These are phyloP conservation scores for Aldrovandia affinis DNA, from an alignment of 2,797 vertebrate genomes.

Conservation along the genomic window DNA sequence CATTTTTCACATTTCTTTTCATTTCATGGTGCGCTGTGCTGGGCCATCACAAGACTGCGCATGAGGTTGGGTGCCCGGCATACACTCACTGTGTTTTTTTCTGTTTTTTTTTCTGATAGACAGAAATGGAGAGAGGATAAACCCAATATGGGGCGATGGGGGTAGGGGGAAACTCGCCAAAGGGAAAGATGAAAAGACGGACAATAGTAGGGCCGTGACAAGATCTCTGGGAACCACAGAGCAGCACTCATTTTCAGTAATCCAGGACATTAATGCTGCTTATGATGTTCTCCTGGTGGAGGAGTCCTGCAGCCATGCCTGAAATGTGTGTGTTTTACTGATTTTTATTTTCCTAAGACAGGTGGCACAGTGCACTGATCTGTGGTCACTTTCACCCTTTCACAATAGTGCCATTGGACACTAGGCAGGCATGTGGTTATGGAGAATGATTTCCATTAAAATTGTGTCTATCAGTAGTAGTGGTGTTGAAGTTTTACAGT, in stretches of 20 bases:
- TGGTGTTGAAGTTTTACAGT: not conserved
- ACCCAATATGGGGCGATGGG: constrained; percentile 25
- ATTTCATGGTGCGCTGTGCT: not conserved
- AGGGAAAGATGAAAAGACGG: constrained; percentile 92
- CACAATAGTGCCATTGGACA: not conserved
- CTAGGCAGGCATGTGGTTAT: not conserved
- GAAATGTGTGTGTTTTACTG: constrained; percentile 45
- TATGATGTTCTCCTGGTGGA: constrained; percentile 63
- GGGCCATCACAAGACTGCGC: constrained; percentile 69
- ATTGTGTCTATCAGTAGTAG: not conserved
- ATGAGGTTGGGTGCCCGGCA: constrained; percentile 78
- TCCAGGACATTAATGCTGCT: constrained; percentile 80
- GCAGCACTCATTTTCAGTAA: constrained; percentile 82
- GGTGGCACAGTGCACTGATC: not conserved
- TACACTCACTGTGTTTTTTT: constrained; percentile 83
- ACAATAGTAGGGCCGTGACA: constrained; percentile 78
- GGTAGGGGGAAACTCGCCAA: constrained; percentile 82
- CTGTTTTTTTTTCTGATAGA: constrained; percentile 82
- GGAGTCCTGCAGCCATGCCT: constrained; percentile 57
- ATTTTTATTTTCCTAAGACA: constrained; percentile 41
- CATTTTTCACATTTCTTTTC: constrained; percentile 16
- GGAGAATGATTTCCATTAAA: not conserved
- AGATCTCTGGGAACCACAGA: constrained; percentile 78
- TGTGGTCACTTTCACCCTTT: not conserved
- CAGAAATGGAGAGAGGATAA: constrained; percentile 89